Percentiles rank a stretch among this genome's conserved stretches.
Conservation (phyloP, 2,888 invertebrate species). For the Drosophila prostipennis region DNA sequence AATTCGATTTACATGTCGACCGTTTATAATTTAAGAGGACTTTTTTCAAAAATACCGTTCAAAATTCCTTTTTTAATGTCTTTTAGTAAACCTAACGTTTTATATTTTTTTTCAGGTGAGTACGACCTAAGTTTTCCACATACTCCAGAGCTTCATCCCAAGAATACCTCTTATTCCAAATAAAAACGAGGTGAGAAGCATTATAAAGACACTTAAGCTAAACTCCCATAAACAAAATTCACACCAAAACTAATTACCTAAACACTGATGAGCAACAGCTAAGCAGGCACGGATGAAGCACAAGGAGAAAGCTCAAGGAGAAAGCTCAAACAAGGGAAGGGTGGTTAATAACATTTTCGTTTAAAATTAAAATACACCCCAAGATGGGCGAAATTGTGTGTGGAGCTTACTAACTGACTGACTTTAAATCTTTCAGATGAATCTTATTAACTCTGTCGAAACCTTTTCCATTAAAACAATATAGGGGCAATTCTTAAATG, state of each 20-base stretch:
- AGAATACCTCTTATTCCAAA: background rate
- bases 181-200: background rate
- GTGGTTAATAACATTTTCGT: background rate
- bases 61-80: no score
- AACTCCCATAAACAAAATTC: background rate
- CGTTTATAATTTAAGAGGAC: no score
- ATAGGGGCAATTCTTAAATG: no score
- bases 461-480: no score
- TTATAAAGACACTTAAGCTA: background rate
- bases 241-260: background rate
- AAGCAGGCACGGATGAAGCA: no score
- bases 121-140: background rate
- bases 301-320: background rate
- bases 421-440: no score
- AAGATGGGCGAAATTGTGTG: background rate
- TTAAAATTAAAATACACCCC: background rate
- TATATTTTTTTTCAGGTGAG: background rate
- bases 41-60: no score
- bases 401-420: no score
- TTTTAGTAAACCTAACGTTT: background rate
- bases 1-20: no score
- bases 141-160: background rate
- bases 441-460: no score
- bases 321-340: background rate
- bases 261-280: background rate